These are phyloP conservation scores for Pseudorasbora parva DNA, from an alignment of 2,113 vertebrate genomes.

Conservation along the genomic window DNA sequence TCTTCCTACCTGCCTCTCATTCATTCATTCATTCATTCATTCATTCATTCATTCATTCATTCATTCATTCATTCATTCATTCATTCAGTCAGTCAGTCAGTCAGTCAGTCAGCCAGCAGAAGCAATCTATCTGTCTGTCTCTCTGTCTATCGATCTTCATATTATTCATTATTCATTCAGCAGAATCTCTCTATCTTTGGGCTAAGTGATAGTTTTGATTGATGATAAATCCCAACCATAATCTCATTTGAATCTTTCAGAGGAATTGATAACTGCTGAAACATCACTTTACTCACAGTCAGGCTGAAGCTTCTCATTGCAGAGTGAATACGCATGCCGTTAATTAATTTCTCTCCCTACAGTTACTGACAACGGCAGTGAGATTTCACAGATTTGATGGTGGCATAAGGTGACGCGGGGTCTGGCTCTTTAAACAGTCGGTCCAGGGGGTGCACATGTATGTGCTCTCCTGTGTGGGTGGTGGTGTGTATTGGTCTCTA, in stretches of 20 bases:
- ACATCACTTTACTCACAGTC: background rate
- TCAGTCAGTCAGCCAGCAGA: background rate
- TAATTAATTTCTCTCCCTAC: background rate
- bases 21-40: background rate
- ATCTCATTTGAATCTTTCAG: background rate
- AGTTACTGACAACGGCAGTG: background rate
- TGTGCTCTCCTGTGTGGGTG: background rate
- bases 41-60: background rate
- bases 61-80: background rate
- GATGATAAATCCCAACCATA: background rate
- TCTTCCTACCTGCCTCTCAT: no score
- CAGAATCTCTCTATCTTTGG: background rate
- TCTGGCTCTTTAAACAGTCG: conserved; percentile 2
- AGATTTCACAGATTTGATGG: background rate
- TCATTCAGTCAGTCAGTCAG: background rate
- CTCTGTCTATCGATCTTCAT: no score
- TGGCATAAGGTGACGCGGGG: background rate
- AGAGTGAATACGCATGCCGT: background rate
- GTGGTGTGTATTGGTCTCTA: background rate
- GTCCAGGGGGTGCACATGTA: background rate
- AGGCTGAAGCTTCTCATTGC: background rate
- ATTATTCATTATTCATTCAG: no score
- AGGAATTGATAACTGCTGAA: background rate
- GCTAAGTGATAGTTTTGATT: background rate
- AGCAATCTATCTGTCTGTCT: no score